Evolutionary conservation across 2,888 invertebrate genomes (phyloP), one percentile per base, ranked within the genome.

Genomic region (Ditylenchus weischeri): DNA sequence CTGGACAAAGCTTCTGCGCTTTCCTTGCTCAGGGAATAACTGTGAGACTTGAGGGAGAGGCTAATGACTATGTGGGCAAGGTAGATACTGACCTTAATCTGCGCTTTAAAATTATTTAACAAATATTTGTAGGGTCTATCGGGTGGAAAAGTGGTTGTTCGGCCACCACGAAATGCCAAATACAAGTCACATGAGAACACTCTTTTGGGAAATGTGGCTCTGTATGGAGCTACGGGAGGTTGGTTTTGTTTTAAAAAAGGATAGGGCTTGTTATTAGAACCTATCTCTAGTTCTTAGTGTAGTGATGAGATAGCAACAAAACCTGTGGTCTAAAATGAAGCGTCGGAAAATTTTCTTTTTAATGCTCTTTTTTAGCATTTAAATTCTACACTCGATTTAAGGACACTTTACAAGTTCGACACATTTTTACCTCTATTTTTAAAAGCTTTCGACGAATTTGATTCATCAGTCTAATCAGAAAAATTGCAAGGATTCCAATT

Each of bases 1-100:
- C 95, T 13, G 98, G 98, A 15, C 98, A 98, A 87, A 96, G 95
- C 83, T 98, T 98, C 87, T 92, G 96, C 84, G 96, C 96, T 8
- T 98, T 98, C 87, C 86, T 98, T 78, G 90, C 90, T 0, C 90
- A 89, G 74, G 98, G 98, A 35, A 88, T 96, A 65, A 89, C 89
- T 64, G 90, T 94, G 5, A 91, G 89, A 0, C 86, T 98, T 21
- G 93, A 93, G 84, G 98, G 98, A 57, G 98, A 98, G 85, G 90
- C 95, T 43, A 98, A 98, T 83, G 98, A 98, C 84, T 98, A 98
- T 84, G 96, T 98, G 71, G 95, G 93, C 86, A 90, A 90, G 85
- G 88, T 88, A 71, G 72, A 66, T 29, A 2, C 57, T 54, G 23
- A 13, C 5, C 18, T 2, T 18, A 29, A 15, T 10, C 18, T 13